A percentile compares a stretch with the other conserved stretches of the same genome.
Evolutionary conservation across 2,113 vertebrate species (phyloP).

Genomic region (Puffinus mauretanicus): DNA sequence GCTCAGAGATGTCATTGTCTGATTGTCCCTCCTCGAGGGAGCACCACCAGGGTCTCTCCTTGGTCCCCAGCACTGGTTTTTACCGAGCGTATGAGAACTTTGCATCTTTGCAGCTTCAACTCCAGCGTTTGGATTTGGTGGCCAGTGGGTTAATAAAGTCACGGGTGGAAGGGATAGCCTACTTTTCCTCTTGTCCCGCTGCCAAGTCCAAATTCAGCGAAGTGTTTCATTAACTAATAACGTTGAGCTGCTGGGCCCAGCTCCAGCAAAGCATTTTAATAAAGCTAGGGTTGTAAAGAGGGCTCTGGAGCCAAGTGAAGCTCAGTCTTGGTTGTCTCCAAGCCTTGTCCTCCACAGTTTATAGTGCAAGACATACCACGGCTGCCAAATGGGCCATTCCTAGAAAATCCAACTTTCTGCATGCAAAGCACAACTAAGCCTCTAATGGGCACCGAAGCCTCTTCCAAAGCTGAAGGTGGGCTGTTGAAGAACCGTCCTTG

Average conservation of each 20-base stretch:
- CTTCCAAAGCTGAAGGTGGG: neutral
- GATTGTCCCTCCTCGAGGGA: neutral
- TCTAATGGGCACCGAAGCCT: neutral
- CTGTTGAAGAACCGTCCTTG: neutral
- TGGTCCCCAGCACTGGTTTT: neutral
- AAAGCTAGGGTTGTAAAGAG: neutral
- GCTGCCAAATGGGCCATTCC: neutral
- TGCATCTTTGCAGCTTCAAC: neutral
- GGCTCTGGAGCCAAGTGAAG: neutral
- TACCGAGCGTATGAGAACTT: neutral
- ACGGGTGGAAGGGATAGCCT: neutral
- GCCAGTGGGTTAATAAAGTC: neutral
- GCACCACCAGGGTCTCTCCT: neutral
- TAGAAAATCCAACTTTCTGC: neutral
- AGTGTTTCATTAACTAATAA: neutral
- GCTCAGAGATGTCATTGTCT: neutral
- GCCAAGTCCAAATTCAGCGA: rapidly evolving
- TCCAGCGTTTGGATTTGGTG: neutral
- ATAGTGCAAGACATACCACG: neutral
- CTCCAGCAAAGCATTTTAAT: neutral
- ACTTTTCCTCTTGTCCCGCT: neutral
- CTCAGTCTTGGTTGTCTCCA: neutral
- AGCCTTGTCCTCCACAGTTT: neutral
- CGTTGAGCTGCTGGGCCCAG: neutral
- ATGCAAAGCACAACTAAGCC: neutral